Base-by-base conservation (phyloP, 2,113 vertebrate genomes). In the Ailurus styani region DNA sequence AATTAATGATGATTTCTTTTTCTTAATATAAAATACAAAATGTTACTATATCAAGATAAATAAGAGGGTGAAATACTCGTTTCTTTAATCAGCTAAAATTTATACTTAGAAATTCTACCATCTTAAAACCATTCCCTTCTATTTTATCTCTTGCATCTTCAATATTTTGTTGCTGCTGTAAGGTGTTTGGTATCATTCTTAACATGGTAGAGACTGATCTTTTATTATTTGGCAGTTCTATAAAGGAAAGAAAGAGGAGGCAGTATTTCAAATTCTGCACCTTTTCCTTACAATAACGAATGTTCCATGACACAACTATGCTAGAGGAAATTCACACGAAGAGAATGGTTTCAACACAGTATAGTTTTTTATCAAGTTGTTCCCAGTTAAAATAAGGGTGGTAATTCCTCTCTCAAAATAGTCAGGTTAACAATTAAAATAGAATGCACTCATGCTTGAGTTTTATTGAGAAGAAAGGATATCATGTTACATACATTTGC, bases 51-150 rank as follows among this genome's bases (percentile, higher is more conserved):
- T 91, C 84, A 72, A 94, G 9, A 83, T n/a, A 77, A 92, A n/a
- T 91, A 50, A 75, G 18, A 47, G 10, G 3, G 9, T 79, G 17
- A 88, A 84, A 8, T 47, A 52, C 14, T 84, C 13, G 27, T 82
- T 95, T 95, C 55, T 93, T 83, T 29, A 91, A 85, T 89, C 8
- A 23, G 12, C 45, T 72, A 95, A 83, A 90, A 90, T 79, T 68
- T 62, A 42, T 57, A 42, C 12, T 79, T 88, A 34, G 37, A 55
- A 7, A 62, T 73, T 85, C 23, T 91, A 25, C 4, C 4, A 0
- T 66, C 72, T 17, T 29, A 54, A 11, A 91, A 11, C 13, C 12
- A 95, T 93, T 78, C n/a, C 83, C 87, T 87, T 79, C n/a, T 78
- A 6, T 70, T 72, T 95, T 85, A 60, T 88, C 3, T 60, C 21